phyloP scores from a whole-genome alignment of 2,797 vertebrate species.

The Rhyacichthys aspro region DNA sequence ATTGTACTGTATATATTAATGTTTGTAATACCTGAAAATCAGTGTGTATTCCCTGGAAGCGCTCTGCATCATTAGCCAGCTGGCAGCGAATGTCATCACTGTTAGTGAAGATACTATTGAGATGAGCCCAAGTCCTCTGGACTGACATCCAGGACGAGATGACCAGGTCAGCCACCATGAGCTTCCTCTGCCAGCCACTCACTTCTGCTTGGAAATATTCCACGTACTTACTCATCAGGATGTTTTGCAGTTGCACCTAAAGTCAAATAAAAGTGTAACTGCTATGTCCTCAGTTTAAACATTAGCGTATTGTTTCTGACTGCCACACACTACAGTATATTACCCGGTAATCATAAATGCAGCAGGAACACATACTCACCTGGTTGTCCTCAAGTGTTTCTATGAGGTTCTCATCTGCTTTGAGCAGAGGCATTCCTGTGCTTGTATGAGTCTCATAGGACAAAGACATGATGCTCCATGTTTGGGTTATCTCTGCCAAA shows the following conservation, averaged over 20 bases:
- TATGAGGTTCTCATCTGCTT: conserved; percentile 85
- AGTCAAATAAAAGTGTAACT: conserved; percentile 1
- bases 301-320: not conserved
- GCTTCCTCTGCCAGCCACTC: conserved; percentile 83
- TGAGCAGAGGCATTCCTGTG: conserved; percentile 77
- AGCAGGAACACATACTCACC: conserved; percentile 42
- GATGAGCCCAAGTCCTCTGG: conserved; percentile 87
- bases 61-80: conserved; percentile 82
- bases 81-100: conserved; percentile 86
- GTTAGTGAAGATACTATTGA: conserved; percentile 88
- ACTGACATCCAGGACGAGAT: conserved; percentile 86
- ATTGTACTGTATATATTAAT: not conserved
- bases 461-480: conserved; percentile 78
- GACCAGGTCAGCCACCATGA: conserved; percentile 85
- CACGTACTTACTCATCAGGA: conserved; percentile 87
- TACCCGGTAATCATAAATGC: not conserved
- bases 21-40: conserved; percentile 76
- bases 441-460: conserved; percentile 76
- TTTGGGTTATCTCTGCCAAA: conserved; percentile 79
- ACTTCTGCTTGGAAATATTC: conserved; percentile 86
- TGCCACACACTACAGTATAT: not conserved
- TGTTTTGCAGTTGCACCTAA: conserved; percentile 86
- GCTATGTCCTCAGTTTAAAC: not conserved
- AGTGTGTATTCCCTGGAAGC: conserved; percentile 82
- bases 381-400: conserved; percentile 85